These are phyloP conservation scores for Siniperca undulata DNA, from an alignment of 2,797 vertebrate species.

Conservation along the genomic window DNA sequence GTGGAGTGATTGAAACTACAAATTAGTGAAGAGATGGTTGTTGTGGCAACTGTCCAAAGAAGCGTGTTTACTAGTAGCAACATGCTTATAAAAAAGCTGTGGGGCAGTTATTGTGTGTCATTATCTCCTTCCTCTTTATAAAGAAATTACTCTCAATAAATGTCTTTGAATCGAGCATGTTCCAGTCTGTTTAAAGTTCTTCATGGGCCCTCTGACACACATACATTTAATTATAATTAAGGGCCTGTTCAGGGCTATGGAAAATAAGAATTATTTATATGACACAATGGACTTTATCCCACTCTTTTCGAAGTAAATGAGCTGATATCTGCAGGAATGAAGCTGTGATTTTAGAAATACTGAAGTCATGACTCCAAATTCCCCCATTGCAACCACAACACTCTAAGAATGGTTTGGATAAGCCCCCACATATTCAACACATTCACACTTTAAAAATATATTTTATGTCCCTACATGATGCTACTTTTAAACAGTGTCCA, in stretches of 20 bases:
- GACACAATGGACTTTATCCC: not conserved
- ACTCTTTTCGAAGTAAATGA: not conserved
- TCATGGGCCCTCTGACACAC: not conserved
- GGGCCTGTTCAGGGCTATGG: too few species aligned
- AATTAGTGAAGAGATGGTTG: constrained; percentile 29
- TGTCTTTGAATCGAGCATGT: constrained; percentile 1
- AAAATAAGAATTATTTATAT: not conserved
- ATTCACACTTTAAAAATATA: not conserved
- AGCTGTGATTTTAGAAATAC: not conserved
- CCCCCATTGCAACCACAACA: not conserved
- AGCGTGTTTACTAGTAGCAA: not conserved
- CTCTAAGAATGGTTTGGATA: not conserved
- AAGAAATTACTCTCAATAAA: constrained; percentile 40
- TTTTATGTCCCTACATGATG: not conserved
- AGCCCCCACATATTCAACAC: too few species aligned
- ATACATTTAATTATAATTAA: not conserved
- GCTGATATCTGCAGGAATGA: not conserved
- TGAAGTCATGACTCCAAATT: not conserved
- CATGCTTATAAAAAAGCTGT: not conserved
- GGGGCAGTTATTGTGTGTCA: not conserved
- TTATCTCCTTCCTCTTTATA: constrained; percentile 8
- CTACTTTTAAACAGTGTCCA: not conserved
- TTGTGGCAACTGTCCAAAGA: constrained; percentile 18
- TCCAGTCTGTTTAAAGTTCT: not conserved
- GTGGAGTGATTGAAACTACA: constrained; percentile 53